Base-by-base conservation (phyloP, 2,888 invertebrate species). In the Onchidella celtica region DNA sequence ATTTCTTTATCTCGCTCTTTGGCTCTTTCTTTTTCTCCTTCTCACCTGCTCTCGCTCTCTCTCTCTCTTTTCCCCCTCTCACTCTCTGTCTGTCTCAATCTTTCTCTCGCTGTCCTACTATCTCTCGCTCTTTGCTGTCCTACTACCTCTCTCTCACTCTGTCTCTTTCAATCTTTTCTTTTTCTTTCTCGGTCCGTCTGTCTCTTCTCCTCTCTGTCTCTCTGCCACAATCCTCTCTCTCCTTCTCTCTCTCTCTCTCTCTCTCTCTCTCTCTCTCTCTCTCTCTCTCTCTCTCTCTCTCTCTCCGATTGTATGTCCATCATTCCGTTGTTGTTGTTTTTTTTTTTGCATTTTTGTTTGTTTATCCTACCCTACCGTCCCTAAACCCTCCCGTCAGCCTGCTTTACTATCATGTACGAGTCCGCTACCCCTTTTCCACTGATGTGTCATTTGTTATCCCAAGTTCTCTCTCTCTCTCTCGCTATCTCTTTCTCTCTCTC, bases 251-350 rank as follows among this genome's bases (percentile, higher is more conserved):
- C 38, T 61, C 1, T 59, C 36, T 61, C 21, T 36, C 61, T 74
- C n/a, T 36, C 34, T 61, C n/a, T 74, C 34, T 61, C 21, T 61
- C 24, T 59, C 29, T 61, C 24, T 61, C 11, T 61, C 24, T 59
- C 2, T 34, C 36, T 74, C 36, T 61, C 24, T 61, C 36, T 74
- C n/a, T 34, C 14, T 17, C 59, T 73, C 55, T 73, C n/a, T 32
- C n/a, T 47, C 9, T 55, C 11, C 29, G 27, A 29, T 11, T 73
- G 3, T 57, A 11, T 32, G 11, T 73, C 11, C 29, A 21, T 73
- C 55, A 55, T 47, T 32, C 32, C 61, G 24, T 75, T 59, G 29
- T 59, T 75, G 24, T 59, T 32, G 24, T 21, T 63, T 24, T 63
- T 59, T 29, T 59, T n/a, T 6, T 36, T 59, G 9, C 21, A 36